phyloP scores from a whole-genome alignment of 2,113 vertebrate species.

The Seriola aureovittata region DNA sequence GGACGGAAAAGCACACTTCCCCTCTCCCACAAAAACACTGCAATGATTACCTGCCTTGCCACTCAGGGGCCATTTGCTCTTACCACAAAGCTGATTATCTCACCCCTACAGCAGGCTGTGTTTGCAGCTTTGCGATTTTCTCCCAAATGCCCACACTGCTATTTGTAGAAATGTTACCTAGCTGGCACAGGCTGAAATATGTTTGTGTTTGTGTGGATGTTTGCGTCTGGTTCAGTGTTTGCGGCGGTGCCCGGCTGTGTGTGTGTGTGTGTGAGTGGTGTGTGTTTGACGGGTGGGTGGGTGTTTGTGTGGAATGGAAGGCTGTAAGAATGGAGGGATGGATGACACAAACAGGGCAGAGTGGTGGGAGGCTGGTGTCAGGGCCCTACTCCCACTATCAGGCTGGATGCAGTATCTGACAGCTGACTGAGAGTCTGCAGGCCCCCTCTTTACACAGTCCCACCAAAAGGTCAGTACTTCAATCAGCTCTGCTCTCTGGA shows the following conservation, averaged over 20 bases:
- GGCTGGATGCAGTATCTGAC: slow-evolving; percentile 85
- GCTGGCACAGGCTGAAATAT: slow-evolving; percentile 73
- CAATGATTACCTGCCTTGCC: slow-evolving; percentile 79
- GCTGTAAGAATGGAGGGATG: slow-evolving; percentile 76
- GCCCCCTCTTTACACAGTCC: slow-evolving; percentile 75
- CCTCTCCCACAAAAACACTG: slow-evolving; percentile 71
- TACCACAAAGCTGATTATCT: slow-evolving; percentile 80
- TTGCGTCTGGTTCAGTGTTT: slow-evolving; percentile 67
- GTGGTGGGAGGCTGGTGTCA: slow-evolving; percentile 78
- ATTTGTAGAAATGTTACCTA: slow-evolving; percentile 81
- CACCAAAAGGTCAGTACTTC: slow-evolving; percentile 82
- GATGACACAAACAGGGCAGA: slow-evolving; percentile 80
- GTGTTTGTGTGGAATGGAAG: slow-evolving; percentile 74
- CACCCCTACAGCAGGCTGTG: slow-evolving; percentile 72
- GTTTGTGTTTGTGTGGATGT: slow-evolving; percentile 73
- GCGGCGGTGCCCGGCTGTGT: slow-evolving; percentile 32
- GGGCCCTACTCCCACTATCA: slow-evolving; percentile 82
- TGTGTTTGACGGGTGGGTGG: slow-evolving; percentile 69
- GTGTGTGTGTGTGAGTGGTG: slow-evolving; percentile 43
- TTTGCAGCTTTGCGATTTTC: slow-evolving; percentile 77
- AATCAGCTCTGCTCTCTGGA: slow-evolving; percentile 72
- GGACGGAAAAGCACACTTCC: slow-evolving; percentile 63
- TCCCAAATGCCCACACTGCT: slow-evolving; percentile 80
- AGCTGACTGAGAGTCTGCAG: slow-evolving; percentile 85
- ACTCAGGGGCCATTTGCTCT: slow-evolving; percentile 79